A percentile compares a stretch with the other conserved stretches of the same genome.
These are phyloP conservation scores for Pachyseris speciosa DNA, from an alignment of 64 coral and sea anemone species.

Conservation along the genomic window DNA sequence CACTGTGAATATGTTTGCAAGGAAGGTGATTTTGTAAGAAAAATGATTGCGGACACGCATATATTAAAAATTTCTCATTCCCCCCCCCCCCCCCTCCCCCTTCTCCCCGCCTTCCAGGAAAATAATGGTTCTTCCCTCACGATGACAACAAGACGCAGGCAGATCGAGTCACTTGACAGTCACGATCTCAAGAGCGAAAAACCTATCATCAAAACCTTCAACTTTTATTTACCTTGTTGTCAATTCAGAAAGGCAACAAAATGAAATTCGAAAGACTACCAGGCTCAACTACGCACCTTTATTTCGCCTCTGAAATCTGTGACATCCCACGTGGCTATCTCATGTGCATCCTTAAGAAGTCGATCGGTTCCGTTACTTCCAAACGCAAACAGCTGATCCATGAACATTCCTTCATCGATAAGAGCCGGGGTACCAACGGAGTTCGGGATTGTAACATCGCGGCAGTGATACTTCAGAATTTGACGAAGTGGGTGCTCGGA, in stretches of 20 bases:
- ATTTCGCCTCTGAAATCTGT: slow-evolving; percentile 41
- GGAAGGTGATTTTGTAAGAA: too few relatives aligned
- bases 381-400: slow-evolving; percentile 47
- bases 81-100: too few relatives aligned
- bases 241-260: neutral
- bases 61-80: too few relatives aligned
- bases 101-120: too few relatives aligned
- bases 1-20: too few relatives aligned
- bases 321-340: slow-evolving; percentile 22
- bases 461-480: slow-evolving; percentile 54
- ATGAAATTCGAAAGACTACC: neutral
- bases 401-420: neutral
- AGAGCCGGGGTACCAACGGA: slow-evolving; percentile 23
- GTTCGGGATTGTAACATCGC: slow-evolving; percentile 37
- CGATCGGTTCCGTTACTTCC: neutral
- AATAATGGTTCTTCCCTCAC: too few relatives aligned
- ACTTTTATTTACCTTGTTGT: neutral
- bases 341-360: slow-evolving; percentile 29
- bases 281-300: slow-evolving; percentile 17
- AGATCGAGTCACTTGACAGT: neutral
- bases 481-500: slow-evolving; percentile 28
- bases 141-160: neutral
- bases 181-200: neutral
- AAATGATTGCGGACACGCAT: too few relatives aligned
- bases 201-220: neutral